Conservation (phyloP, 2,113 vertebrate species). For the Chlorodrepanis virens region DNA sequence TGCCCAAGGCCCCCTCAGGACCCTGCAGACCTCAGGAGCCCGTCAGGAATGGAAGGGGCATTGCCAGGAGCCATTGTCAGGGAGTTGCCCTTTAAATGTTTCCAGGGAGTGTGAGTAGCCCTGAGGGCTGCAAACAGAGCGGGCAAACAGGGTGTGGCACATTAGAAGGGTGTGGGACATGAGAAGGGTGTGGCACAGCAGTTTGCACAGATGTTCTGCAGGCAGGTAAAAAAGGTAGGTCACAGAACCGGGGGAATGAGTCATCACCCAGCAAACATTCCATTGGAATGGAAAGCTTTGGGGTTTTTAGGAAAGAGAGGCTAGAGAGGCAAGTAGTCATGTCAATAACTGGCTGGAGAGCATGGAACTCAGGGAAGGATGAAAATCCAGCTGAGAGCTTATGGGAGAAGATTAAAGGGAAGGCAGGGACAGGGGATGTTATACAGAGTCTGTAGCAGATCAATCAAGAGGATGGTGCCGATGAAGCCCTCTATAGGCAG, state of each 20-base stretch:
- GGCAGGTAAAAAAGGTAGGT: neutral
- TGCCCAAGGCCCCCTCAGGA: neutral
- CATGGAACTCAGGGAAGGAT: neutral
- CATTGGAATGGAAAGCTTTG: neutral
- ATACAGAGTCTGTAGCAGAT: neutral
- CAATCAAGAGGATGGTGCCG: neutral
- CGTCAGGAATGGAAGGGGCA: neutral
- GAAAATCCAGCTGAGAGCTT: neutral
- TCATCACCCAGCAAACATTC: neutral
- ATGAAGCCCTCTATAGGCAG: neutral
- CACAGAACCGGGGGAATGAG: neutral
- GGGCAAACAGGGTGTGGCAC: neutral
- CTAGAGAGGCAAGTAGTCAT: neutral
- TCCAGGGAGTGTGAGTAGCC: rapidly evolving
- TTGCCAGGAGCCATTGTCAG: neutral
- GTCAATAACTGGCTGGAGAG: neutral
- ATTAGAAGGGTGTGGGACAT: too few species aligned
- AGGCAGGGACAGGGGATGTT: too few species aligned
- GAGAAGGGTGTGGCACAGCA: neutral
- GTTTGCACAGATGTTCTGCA: neutral
- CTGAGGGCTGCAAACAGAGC: neutral
- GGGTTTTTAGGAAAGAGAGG: neutral
- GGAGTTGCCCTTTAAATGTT: rapidly evolving
- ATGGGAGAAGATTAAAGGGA: neutral
- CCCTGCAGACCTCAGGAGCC: rapidly evolving